Conservation (phyloP, 2,888 invertebrate species). For the Brachypterus glaber region DNA sequence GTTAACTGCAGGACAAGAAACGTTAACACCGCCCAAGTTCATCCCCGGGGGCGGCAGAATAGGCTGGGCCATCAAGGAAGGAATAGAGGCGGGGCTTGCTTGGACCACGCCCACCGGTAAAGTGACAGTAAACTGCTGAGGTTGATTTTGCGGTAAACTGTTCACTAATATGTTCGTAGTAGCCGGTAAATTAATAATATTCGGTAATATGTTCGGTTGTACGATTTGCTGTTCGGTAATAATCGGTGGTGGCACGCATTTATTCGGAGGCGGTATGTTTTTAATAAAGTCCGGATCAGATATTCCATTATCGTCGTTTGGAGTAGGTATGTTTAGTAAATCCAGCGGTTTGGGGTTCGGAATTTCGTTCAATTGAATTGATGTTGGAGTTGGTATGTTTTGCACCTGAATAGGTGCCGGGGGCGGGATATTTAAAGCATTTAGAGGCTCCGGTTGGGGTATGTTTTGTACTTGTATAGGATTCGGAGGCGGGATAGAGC, state of each 20-base stretch:
- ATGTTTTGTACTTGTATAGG: constrained; percentile 41
- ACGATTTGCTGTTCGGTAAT: constrained; percentile 27
- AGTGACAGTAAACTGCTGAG: constrained; percentile 24
- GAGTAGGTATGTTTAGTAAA: constrained; percentile 47
- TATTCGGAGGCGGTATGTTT: constrained; percentile 41
- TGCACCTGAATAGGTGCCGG: constrained; percentile 45
- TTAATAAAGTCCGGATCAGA: constrained; percentile 38
- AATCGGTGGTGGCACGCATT: constrained; percentile 38
- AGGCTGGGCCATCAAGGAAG: constrained; percentile 39
- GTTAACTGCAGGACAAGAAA: constrained; percentile 31
- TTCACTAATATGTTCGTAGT: constrained; percentile 30
- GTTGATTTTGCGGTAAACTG: constrained; percentile 22
- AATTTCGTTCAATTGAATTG: constrained; percentile 50
- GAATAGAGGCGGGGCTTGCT: constrained; percentile 30
- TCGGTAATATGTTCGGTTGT: constrained; percentile 14
- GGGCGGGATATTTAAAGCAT: constrained; percentile 41
- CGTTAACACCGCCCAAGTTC: constrained; percentile 26
- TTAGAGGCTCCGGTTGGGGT: constrained; percentile 48
- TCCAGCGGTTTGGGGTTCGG: constrained; percentile 54
- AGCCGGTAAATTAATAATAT: constrained; percentile 17
- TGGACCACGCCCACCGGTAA: constrained; percentile 26
- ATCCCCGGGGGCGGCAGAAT: constrained; percentile 37
- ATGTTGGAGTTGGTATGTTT: constrained; percentile 53
- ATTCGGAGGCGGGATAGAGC: constrained; percentile 40
- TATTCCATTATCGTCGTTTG: constrained; percentile 33